Conservation (phyloP, 2,113 vertebrate genomes). For the Ceyx margarethae region DNA sequence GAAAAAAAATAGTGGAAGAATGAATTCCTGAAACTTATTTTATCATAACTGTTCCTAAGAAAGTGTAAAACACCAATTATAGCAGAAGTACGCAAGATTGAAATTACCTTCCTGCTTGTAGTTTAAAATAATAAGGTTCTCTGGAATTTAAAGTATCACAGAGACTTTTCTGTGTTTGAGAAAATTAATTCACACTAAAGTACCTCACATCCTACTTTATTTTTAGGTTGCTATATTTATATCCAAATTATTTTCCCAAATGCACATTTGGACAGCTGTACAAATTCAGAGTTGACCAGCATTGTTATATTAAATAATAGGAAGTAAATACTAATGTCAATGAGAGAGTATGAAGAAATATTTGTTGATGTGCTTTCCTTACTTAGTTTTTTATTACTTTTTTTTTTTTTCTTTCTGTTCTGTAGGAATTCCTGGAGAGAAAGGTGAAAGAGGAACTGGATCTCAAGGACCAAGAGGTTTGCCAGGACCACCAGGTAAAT, state of each 20-base stretch:
- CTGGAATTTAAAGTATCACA: neutral
- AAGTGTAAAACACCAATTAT: neutral
- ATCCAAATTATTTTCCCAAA: slow-evolving; percentile 13
- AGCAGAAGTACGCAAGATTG: neutral
- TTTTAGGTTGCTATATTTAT: slow-evolving; percentile 33
- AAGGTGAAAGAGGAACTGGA: slow-evolving; percentile 89
- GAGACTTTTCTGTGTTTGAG: neutral
- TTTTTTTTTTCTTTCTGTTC: neutral
- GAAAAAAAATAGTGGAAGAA: neutral
- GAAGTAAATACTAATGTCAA: slow-evolving; percentile 6
- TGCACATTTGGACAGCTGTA: slow-evolving; percentile 27
- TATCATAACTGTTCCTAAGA: neutral
- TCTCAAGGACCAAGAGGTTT: slow-evolving; percentile 87
- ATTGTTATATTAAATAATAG: slow-evolving; percentile 2
- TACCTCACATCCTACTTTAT: neutral
- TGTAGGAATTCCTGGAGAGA: slow-evolving; percentile 89
- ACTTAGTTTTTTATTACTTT: neutral
- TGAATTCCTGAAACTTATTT: neutral
- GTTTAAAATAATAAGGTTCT: neutral
- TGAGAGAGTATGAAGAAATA: neutral
- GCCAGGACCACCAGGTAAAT: slow-evolving; percentile 86
- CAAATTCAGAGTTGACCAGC: slow-evolving; percentile 39
- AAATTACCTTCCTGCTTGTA: neutral
- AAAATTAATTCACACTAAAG: neutral
- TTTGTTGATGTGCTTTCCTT: neutral